phyloP scores from a whole-genome alignment of 2,113 vertebrate species.

The Oostethus manadensis region DNA sequence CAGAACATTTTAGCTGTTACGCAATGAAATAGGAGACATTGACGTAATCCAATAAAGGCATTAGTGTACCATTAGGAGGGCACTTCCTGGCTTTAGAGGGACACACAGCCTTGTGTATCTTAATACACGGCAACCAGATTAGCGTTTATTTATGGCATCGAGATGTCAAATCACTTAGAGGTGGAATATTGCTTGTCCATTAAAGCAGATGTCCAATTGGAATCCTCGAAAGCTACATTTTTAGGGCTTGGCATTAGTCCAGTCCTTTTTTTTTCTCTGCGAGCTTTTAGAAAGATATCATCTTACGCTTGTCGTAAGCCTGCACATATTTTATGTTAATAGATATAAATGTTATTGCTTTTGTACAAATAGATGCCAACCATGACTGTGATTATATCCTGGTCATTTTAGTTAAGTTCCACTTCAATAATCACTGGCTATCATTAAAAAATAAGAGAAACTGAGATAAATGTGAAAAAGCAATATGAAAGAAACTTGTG shows the following conservation, averaged over 20 bases:
- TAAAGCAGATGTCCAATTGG: slow-evolving; percentile 50
- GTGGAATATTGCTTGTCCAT: slow-evolving; percentile 59
- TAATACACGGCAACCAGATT: slow-evolving; percentile 60
- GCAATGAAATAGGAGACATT: slow-evolving; percentile 66
- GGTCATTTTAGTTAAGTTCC: not conserved
- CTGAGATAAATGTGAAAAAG: too few species aligned
- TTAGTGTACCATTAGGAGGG: slow-evolving; percentile 70
- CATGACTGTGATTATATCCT: too few species aligned
- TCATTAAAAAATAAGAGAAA: too few species aligned
- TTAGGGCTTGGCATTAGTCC: slow-evolving; percentile 32
- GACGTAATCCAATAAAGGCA: slow-evolving; percentile 72
- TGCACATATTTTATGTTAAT: too few species aligned
- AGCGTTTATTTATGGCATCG: slow-evolving; percentile 71
- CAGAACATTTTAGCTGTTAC: slow-evolving; percentile 53
- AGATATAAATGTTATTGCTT: too few species aligned
- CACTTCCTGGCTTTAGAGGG: slow-evolving; percentile 65
- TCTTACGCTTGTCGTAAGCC: not conserved
- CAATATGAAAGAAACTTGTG: too few species aligned
- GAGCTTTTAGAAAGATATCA: slow-evolving; percentile 11
- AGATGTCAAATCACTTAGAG: slow-evolving; percentile 71
- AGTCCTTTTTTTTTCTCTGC: slow-evolving; percentile 13
- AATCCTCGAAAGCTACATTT: slow-evolving; percentile 28
- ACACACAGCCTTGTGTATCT: slow-evolving; percentile 62
- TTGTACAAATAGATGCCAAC: too few species aligned
- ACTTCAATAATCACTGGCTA: not conserved